Evolutionary conservation across 1,140 invertebrate genomes (phyloP).

Genomic region (Drosophila cardini): DNA sequence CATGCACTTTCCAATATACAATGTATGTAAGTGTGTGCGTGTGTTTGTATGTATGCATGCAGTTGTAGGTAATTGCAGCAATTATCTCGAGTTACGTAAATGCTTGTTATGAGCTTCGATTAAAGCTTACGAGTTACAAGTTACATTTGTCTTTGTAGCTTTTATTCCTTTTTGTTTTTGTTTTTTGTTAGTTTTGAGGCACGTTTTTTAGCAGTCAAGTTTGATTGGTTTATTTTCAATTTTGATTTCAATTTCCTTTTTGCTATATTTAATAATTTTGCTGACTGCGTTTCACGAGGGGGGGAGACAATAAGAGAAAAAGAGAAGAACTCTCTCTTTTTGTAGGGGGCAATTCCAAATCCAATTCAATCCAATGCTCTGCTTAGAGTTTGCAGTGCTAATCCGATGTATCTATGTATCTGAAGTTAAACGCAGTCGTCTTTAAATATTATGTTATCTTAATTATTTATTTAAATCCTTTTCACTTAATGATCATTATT

Average conservation of each 20-base stretch:
- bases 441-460: constrained; percentile 56
- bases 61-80: constrained; percentile 50
- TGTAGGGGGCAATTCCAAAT: constrained; percentile 20
- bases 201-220: constrained; percentile 50
- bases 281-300: constrained; percentile 53
- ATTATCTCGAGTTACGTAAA: constrained; percentile 62
- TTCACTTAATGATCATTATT: constrained; percentile 35
- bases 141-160: constrained; percentile 39
- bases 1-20: constrained; percentile 9
- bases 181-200: constrained; percentile 48
- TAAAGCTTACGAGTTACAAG: constrained; percentile 41
- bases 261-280: constrained; percentile 45
- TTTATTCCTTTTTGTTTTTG: constrained; percentile 12
- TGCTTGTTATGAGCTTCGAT: constrained; percentile 45
- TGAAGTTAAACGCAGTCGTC: constrained; percentile 55
- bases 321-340: not conserved
- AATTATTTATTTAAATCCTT: constrained; percentile 40
- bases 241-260: constrained; percentile 70
- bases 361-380: constrained; percentile 31
- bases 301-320: not conserved
- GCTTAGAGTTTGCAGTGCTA: not conserved
- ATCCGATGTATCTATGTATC: constrained; percentile 40
- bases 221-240: constrained; percentile 49
- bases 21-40: constrained; percentile 8
- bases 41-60: too few relatives aligned